phyloP scores from a whole-genome alignment of 2,888 invertebrate genomes.

The Acrocyrtus sp. region DNA sequence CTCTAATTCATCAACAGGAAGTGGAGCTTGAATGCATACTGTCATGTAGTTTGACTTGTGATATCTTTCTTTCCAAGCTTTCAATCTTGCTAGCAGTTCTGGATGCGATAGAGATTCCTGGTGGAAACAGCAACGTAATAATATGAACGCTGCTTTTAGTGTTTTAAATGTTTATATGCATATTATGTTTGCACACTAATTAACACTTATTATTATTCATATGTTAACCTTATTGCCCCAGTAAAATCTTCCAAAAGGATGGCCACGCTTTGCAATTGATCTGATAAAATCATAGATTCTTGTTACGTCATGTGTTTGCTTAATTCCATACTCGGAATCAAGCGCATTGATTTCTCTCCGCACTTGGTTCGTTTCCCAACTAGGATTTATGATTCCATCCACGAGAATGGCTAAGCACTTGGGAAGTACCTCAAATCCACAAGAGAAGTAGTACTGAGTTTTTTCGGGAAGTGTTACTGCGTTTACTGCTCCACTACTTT shows the following conservation, averaged over 20 bases:
- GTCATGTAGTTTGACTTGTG: constrained; percentile 19
- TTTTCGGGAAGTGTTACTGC: constrained; percentile 17
- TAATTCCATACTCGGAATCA: constrained; percentile 30
- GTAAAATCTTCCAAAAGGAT: constrained; percentile 19
- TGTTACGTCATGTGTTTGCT: constrained; percentile 11
- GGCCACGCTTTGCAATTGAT: neutral
- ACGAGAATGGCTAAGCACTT: constrained; percentile 7
- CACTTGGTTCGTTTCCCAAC: neutral
- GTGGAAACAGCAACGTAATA: neutral
- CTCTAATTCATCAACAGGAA: constrained; percentile 8
- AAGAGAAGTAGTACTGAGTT: constrained; percentile 17
- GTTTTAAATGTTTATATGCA: too few species aligned
- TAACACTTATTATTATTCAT: too few species aligned
- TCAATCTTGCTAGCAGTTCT: neutral
- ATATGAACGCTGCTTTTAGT: too few species aligned
- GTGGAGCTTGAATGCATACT: constrained; percentile 24
- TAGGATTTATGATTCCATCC: constrained; percentile 6
- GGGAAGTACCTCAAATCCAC: constrained; percentile 4
- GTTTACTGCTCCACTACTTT: constrained; percentile 7
- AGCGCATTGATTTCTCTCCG: constrained; percentile 13
- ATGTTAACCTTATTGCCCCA: constrained; percentile 25
- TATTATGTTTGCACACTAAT: too few species aligned
- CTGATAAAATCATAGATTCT: constrained; percentile 16
- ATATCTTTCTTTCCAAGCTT: neutral
- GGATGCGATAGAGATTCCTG: neutral